Evolutionary conservation across 2,113 vertebrate species (phyloP).

Genomic region (Lethenteron camtschaticum): DNA sequence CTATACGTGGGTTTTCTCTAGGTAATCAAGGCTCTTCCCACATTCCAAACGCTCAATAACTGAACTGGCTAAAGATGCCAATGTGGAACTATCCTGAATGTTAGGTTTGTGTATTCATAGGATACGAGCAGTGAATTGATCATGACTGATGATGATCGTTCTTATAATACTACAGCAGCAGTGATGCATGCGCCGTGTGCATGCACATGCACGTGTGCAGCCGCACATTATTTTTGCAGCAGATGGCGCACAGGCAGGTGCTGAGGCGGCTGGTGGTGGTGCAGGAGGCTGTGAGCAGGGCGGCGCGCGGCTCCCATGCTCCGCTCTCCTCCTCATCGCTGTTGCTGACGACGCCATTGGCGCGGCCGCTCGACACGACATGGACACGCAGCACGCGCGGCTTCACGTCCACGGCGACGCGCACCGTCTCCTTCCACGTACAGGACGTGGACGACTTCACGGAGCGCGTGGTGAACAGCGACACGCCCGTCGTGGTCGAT

Average conservation of each 20-base stretch:
- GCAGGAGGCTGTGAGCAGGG: slow-evolving; percentile 8
- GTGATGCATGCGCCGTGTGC: too few species aligned
- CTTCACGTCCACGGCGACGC: slow-evolving; percentile 15
- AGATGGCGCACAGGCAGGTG: slow-evolving; percentile 67
- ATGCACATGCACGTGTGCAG: too few species aligned
- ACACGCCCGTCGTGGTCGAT: slow-evolving; percentile 64
- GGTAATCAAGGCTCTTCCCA: too few species aligned
- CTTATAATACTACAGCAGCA: too few species aligned
- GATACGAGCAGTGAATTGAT: too few species aligned
- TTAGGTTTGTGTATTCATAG: too few species aligned
- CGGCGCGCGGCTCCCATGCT: slow-evolving; percentile 12
- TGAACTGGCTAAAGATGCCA: too few species aligned
- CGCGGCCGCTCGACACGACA: slow-evolving; percentile 12
- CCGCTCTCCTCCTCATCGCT: slow-evolving; percentile 9
- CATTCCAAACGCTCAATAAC: too few species aligned
- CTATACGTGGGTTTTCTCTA: too few species aligned
- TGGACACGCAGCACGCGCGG: slow-evolving; percentile 9
- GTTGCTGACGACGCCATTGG: slow-evolving; percentile 14
- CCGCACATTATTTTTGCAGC: slow-evolving; percentile 2
- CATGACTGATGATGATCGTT: too few species aligned
- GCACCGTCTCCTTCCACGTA: slow-evolving; percentile 45
- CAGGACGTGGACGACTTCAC: slow-evolving; percentile 76
- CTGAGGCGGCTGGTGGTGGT: slow-evolving; percentile 27
- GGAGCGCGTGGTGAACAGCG: slow-evolving; percentile 61
- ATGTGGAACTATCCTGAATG: too few species aligned